Evolutionary conservation across 2,797 vertebrate genomes (phyloP), one percentile per base, ranked within the genome.

Genomic region (Ficedula albicollis): DNA sequence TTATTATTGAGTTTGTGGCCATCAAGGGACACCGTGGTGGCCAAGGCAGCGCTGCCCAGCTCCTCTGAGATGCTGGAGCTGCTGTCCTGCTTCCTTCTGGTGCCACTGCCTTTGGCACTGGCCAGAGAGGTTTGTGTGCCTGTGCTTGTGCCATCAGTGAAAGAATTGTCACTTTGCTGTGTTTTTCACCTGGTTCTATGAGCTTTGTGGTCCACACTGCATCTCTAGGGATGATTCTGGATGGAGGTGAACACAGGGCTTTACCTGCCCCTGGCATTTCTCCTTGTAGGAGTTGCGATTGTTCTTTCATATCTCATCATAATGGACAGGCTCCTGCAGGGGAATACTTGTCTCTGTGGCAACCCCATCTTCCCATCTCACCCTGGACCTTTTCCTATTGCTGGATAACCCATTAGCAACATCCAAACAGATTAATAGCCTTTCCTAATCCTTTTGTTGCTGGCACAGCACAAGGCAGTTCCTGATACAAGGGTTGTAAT

Each of bases 231-330:
- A 19, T 67, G 22, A 30, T 32, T 85, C 23, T 66, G 56, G 44
- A 19, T 39, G 14, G 4, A 32, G 6, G 14, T 13, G n/a, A 64
- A 9, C 3, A 11, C 9, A 29, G 27, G 2, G 1, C 13, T 6
- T 3, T 38, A 14, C 19, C 46, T 64, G 3, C 3, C 5, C 6
- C 46, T 80, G 1, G 0, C 48, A 41, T 67, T 52, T 32, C 18
- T 64, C 30, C n/a, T 72, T 63, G 34, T 8, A 10, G 19, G 13
- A 78, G 11, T 4, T 48, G 25, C n/a, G 17, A 13, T 43, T 63
- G 56, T 21, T 70, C 36, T 69, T 80, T 87, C 41, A 16, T 46
- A 9, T 63, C 49, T 72, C 29, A 18, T n/a, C 9, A 1, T 29
- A 39, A 36, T 10, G 12, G 81, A 70, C 23, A 64, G 70, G 34